These are phyloP conservation scores for Choristoneura rosaceana DNA, from an alignment of 2,888 invertebrate genomes.

Conservation along the genomic window DNA sequence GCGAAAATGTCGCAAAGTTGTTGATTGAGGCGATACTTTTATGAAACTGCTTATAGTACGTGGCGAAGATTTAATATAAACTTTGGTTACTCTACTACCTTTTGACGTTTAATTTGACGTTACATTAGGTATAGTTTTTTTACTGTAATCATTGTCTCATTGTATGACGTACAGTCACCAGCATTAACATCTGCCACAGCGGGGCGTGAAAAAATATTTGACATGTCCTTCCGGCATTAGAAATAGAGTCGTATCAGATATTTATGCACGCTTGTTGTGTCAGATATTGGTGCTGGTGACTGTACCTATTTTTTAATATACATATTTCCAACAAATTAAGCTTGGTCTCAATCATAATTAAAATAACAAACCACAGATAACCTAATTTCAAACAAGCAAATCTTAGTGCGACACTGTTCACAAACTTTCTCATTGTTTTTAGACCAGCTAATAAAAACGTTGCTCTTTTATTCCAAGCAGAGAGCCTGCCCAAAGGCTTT, in stretches of 20 bases:
- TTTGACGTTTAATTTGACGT: conserved; percentile 16
- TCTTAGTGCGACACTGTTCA: not conserved
- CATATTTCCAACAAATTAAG: too few species aligned
- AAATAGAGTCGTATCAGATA: too few species aligned
- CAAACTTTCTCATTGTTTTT: conserved; percentile 12
- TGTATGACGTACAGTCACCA: too few species aligned
- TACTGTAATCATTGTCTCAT: too few species aligned
- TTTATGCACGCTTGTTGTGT: too few species aligned
- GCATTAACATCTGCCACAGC: too few species aligned
- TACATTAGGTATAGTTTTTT: too few species aligned
- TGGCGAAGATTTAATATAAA: conserved; percentile 44
- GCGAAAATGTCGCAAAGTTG: conserved; percentile 52
- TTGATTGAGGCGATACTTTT: conserved; percentile 48
- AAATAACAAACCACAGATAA: not conserved
- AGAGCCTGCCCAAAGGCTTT: conserved; percentile 26
- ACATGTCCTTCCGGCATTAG: too few species aligned
- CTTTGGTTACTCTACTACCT: conserved; percentile 45
- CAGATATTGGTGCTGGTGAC: too few species aligned
- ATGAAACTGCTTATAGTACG: conserved; percentile 42
- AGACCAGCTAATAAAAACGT: conserved; percentile 22
- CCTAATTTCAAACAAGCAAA: not conserved
- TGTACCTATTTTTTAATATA: too few species aligned
- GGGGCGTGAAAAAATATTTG: too few species aligned
- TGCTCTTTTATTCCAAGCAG: conserved; percentile 28
- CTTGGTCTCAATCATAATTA: not conserved